phyloP scores from a whole-genome alignment of 2,797 vertebrate species.

The Sebastes steindachneri region DNA sequence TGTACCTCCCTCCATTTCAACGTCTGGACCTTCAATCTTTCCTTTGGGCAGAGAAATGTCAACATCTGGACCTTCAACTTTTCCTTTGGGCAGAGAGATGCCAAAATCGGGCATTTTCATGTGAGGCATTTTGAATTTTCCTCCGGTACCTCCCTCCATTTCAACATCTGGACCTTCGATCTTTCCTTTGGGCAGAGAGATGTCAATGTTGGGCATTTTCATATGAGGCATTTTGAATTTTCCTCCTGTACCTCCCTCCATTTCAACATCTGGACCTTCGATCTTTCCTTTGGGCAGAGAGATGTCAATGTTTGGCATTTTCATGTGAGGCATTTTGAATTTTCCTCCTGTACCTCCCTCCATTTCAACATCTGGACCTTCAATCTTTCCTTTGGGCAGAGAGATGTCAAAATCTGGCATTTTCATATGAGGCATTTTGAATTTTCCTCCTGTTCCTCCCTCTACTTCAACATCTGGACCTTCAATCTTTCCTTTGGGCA shows the following conservation, averaged over 20 bases:
- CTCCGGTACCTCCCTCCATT: rapidly evolving
- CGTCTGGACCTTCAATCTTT: conserved; percentile 40
- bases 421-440: too few species aligned
- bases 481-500: neutral
- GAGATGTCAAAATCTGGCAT: too few species aligned
- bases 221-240: neutral
- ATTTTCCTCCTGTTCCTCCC: too few species aligned
- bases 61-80: too few species aligned
- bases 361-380: too few species aligned
- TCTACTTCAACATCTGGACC: neutral
- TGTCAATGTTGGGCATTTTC: neutral
- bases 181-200: neutral
- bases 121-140: too few species aligned
- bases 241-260: neutral
- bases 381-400: too few species aligned
- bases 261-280: neutral
- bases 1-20: rapidly evolving
- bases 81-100: too few species aligned
- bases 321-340: too few species aligned
- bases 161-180: neutral
- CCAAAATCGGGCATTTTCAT: too few species aligned
- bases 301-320: rapidly evolving
- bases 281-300: neutral
- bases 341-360: too few species aligned
- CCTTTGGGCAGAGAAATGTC: conserved; percentile 55